Conservation (phyloP, 2,888 invertebrate genomes). For the Opisthograptis luteolata region DNA sequence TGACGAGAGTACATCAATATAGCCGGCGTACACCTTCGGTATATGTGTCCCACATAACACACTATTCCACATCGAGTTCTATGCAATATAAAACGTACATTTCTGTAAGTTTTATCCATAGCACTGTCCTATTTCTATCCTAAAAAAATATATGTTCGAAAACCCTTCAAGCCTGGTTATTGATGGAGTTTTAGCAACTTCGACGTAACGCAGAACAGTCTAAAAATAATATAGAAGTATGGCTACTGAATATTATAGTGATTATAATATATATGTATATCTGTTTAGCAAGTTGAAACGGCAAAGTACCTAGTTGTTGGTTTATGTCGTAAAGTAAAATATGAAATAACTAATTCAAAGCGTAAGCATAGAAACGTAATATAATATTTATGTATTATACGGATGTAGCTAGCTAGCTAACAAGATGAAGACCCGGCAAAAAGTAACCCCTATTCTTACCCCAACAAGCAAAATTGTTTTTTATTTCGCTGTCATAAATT, state of each 20-base stretch:
- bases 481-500: too few relatives aligned
- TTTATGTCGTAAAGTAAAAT: slow-evolving; percentile 12
- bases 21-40: slow-evolving; percentile 3
- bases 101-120: not conserved
- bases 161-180: slow-evolving; percentile 9
- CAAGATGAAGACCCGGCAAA: slow-evolving; percentile 21
- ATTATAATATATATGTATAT: too few relatives aligned
- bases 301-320: slow-evolving; percentile 32
- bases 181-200: slow-evolving; percentile 23
- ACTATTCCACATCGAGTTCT: not conserved
- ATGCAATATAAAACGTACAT: not conserved
- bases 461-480: slow-evolving; percentile 4
- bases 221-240: slow-evolving; percentile 49
- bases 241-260: too few relatives aligned
- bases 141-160: not conserved
- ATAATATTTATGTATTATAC: too few relatives aligned
- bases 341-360: slow-evolving; percentile 24
- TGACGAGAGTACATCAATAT: slow-evolving; percentile 7
- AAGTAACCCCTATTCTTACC: slow-evolving; percentile 11
- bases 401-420: slow-evolving; percentile 18
- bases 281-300: slow-evolving; percentile 38
- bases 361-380: too few relatives aligned
- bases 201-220: slow-evolving; percentile 30
- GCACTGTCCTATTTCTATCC: not conserved
- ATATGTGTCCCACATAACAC: slow-evolving; percentile 1